Conservation (phyloP, 2,888 invertebrate species). For the Mimachlamys varia region DNA sequence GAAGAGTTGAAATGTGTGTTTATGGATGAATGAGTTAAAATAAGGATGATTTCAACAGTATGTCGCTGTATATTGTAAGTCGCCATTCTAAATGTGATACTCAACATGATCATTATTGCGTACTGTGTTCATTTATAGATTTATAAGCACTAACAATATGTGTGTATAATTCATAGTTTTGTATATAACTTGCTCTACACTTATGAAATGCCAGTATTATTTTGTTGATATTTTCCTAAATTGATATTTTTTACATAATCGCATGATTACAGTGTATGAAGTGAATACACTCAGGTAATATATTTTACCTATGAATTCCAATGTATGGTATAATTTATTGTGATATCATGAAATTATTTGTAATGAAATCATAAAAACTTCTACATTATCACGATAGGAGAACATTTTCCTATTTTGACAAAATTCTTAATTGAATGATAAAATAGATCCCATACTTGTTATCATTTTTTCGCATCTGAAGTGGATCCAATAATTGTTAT, state of each 20-base stretch:
- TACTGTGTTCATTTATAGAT: background rate
- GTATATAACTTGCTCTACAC: background rate
- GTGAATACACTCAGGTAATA: background rate
- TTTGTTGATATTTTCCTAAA: constrained; percentile 19
- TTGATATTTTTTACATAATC: background rate
- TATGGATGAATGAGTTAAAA: too few relatives aligned
- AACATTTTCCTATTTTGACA: too few relatives aligned
- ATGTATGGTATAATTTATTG: too few relatives aligned
- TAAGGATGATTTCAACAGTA: background rate
- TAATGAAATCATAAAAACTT: too few relatives aligned
- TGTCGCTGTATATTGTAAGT: background rate
- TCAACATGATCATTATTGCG: background rate
- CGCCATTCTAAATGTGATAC: too few relatives aligned
- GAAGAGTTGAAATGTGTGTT: too few relatives aligned
- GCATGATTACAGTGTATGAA: background rate
- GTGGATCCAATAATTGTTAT: background rate
- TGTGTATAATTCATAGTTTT: background rate
- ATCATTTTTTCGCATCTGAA: background rate
- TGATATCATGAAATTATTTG: too few relatives aligned
- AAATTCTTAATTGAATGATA: too few relatives aligned
- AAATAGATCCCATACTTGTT: too few relatives aligned
- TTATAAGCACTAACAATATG: background rate
- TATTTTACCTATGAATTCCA: too few relatives aligned
- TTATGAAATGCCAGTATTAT: constrained; percentile 12
- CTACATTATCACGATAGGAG: too few relatives aligned